Evolutionary conservation across 2,797 vertebrate genomes (phyloP), one percentile per base, ranked within the genome.

Genomic region (Paratrypauchen microcephalus): DNA sequence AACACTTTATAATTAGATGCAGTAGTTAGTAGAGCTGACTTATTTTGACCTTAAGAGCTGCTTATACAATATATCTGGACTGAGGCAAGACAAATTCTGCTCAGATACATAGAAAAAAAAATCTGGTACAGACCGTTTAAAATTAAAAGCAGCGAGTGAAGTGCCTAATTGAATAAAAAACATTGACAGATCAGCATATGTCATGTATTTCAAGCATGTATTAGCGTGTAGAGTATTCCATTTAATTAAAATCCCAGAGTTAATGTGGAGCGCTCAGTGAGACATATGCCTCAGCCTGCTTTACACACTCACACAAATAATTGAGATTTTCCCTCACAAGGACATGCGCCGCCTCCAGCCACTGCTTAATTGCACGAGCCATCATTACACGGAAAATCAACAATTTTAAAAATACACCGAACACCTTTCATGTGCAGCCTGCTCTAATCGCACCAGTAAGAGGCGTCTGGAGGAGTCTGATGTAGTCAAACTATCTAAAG

Each of bases 381-480:
- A 92, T 93, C 91, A 93, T 94, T 92, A 94, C 89, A 86, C 57
- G 85, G 89, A 93, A 94, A 94, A 92, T 93, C 92, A 92, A 93
- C 92, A 92, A 92, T 93, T 93, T 94, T 92, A 92, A 93, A 94
- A 94, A 93, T 92, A 92, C 91, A 93, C 92, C 68, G 90, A 93
- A 89, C 90, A 92, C 87, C 90, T 93, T 94, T 93, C 90, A 93
- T 93, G 89, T 92, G 88, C 91, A 83, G 75, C 83, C 83, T 80
- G 80, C 84, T 90, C 88, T 92, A 93, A 93, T 92, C 83, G 92
- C 84, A 88, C 86, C 89, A 89, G 91, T 92, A 91, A 91, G 91
- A 91, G 88, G 81, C 84, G 86, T 91, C 88, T 92, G 86, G 85
- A 88, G 90, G 88, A 90, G 89, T 88, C 89, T 88, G 86, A 92